Evolutionary conservation across 2,888 invertebrate species (phyloP), one percentile per base, ranked within the genome.

Genomic region (Drosophila nigritarsus): DNA sequence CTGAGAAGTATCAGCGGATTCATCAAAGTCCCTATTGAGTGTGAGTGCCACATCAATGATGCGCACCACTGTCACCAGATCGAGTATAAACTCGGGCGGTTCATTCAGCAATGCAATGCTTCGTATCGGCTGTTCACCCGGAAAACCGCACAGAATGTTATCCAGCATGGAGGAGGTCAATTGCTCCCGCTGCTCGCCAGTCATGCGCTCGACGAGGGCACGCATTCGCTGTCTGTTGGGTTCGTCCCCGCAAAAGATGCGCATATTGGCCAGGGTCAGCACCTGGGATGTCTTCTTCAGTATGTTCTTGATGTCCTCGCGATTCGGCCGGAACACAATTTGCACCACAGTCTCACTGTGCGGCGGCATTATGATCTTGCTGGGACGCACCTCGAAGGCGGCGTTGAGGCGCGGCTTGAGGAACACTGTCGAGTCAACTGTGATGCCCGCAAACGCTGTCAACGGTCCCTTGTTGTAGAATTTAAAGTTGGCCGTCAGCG

Each of bases 401-500:
- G 90, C 91, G 30, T 85, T 83, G 0, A 93, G 69, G 0, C 91
- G 90, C 13, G 92, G 90, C 56, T 92, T 83, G 53, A 90, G 84
- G 13, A 92, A 66, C 15, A 92, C 91, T 7, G 89, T 86, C 1
- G 92, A 91, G 56, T 92, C 92, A 9, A 93, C 73, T 1, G 88
- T 78, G 2, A 93, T 82, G 80, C 75, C 80, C 0, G 93, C 94
- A 80, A 95, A 95, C 2, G 94, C 94, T 18, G 94, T 91, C 13
- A 95, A 85, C 38, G 94, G 94, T 1, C 95, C 95, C 24, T 91
- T 94, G 81, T 95, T 95, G 77, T 93, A 93, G 3, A 95, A 89
- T 45, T 90, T 92, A 63, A 95, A 94, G 51, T 91, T 93, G 50
- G 94, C 93, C 15, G 92, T 92, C 18, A 95, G 82, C 2, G 92